A percentile compares a stretch with the other conserved stretches of the same genome.
phyloP scores from a whole-genome alignment of 2,888 invertebrate genomes.

The Lasioglossum vierecki region DNA sequence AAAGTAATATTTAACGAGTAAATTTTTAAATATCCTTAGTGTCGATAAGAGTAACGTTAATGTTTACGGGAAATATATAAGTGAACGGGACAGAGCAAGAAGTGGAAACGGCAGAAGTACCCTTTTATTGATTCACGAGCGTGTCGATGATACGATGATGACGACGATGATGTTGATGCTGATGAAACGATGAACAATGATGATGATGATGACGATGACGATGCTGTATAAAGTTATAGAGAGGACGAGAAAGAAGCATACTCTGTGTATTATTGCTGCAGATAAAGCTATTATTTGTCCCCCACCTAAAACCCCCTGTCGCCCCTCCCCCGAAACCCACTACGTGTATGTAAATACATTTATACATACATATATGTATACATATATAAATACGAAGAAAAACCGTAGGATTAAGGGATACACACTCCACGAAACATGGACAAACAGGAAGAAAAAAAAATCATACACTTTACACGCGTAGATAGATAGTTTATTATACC shows the following conservation, averaged over 20 bases:
- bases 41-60: constrained; percentile 66
- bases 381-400: constrained; percentile 77
- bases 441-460: constrained; percentile 52
- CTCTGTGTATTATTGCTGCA: constrained; percentile 78
- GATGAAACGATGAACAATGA: constrained; percentile 15
- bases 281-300: constrained; percentile 76
- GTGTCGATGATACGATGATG: constrained; percentile 22
- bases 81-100: constrained; percentile 59
- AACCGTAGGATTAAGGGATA: constrained; percentile 66
- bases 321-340: constrained; percentile 42
- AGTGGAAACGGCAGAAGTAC: constrained; percentile 53
- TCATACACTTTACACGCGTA: constrained; percentile 78
- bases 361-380: constrained; percentile 78
- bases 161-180: constrained; percentile 20
- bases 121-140: constrained; percentile 65
- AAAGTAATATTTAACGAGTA: constrained; percentile 76
- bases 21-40: constrained; percentile 76
- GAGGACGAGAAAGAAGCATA: constrained; percentile 69
- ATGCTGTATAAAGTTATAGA: constrained; percentile 79
- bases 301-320: constrained; percentile 34
- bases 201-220: constrained; percentile 11
- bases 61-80: constrained; percentile 30
- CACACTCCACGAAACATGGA: constrained; percentile 74
- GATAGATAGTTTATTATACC: constrained; percentile 81
- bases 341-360: constrained; percentile 79